These are phyloP conservation scores for Ramphastos sulfuratus DNA, from an alignment of 2,113 vertebrate species.

Conservation along the genomic window DNA sequence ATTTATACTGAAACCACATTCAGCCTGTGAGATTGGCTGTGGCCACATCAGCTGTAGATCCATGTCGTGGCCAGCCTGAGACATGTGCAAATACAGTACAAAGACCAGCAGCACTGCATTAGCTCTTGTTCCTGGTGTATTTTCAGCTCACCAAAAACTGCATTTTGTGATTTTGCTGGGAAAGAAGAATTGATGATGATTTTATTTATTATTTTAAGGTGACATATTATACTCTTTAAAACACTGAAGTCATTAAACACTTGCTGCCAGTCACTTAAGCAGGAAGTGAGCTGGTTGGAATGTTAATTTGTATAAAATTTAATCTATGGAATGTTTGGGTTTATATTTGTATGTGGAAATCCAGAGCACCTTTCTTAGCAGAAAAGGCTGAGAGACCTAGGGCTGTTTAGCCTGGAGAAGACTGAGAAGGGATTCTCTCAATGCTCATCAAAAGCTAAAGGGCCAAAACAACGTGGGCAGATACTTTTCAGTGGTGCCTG, in stretches of 20 bases:
- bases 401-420: too few species aligned
- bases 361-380: too few species aligned
- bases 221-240: neutral
- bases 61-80: too few species aligned
- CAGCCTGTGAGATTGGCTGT: neutral
- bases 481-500: too few species aligned
- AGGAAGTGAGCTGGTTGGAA: neutral
- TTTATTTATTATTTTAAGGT: neutral
- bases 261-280: neutral
- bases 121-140: neutral
- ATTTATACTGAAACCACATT: rapidly evolving
- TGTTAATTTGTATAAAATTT: neutral
- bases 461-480: too few species aligned
- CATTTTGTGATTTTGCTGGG: neutral
- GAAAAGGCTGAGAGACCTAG: too few species aligned
- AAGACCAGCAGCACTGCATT: neutral
- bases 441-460: too few species aligned
- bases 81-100: neutral
- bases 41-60: too few species aligned
- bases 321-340: neutral
- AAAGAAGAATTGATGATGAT: neutral
- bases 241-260: neutral
- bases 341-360: neutral
- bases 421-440: too few species aligned
- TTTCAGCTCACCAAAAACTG: neutral